Base-by-base conservation (phyloP, 30 jellyfish, hydroid and myxozoan species). In the Catostylus mosaicus region DNA sequence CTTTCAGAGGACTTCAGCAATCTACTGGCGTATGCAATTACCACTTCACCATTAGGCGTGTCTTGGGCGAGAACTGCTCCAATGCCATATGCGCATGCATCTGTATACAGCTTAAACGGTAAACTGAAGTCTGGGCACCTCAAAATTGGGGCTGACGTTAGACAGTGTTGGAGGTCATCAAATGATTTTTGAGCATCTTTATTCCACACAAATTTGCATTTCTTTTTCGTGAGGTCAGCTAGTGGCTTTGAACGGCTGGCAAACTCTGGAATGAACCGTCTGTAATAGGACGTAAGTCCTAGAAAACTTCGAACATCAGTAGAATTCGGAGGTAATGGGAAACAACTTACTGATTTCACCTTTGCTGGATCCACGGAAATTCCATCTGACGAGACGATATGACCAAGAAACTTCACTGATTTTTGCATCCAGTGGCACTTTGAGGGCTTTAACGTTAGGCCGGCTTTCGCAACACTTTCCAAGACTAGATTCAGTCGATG, bases 41-140 rank as follows among this genome's bases (percentile, higher is more conserved):
- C 94, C 5, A 24, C 82, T 36, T 83, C 87, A 6, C 88, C 82
- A 8, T 56, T 48, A 2, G 37, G 20, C 22, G 68, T 51, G 26
- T 67, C 86, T 59, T 82, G 88, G 2, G 83, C 67, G 1, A 82
- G 63, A 20, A 82, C 83, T 83, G 94, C 88, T 6, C 94, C 94
- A 57, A 83, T 24, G 24, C 94, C 88, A 72, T 83, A 70, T 35
- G 51, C 82, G 36, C 87, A 70, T 37, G 94, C 83, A 35, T 83
- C 89, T 5, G 94, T 73, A 33, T 83, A 71, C 62, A 52, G 70
- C 10, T 59, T 52, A 46, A 52, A 83, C 35, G 82, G 75, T 2
- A n/a, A 12, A n/a, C n/a, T n/a, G n/a, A n/a, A 40, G 59, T 71
- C 73, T 9, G 94, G 89, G 60, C 82, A 69, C 59, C 80, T 18